phyloP scores from a whole-genome alignment of 2,888 invertebrate genomes.

The Leptinotarsa rubiginosa region DNA sequence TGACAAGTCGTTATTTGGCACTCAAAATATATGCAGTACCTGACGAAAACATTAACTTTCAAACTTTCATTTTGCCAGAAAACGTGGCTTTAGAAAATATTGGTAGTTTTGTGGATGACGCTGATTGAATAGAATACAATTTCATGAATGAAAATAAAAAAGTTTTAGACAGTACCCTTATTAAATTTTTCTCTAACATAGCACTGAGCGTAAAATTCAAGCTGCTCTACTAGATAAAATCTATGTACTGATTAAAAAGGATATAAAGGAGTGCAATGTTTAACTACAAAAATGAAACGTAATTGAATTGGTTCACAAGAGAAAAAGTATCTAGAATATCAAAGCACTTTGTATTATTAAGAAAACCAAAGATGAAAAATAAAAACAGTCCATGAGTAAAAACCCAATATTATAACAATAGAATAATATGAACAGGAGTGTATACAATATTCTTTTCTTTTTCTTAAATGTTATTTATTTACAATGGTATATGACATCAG shows the following conservation, averaged over 20 bases:
- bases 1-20: neutral
- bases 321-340: slow-evolving; percentile 2
- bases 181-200: slow-evolving; percentile 29
- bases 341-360: slow-evolving; percentile 42
- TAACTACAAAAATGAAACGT: slow-evolving; percentile 24
- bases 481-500: slow-evolving; percentile 52
- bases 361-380: slow-evolving; percentile 55
- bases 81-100: slow-evolving; percentile 23
- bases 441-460: slow-evolving; percentile 56
- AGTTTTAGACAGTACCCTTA: slow-evolving; percentile 8
- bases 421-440: slow-evolving; percentile 62
- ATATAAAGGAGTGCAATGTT: slow-evolving; percentile 46
- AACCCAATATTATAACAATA: slow-evolving; percentile 63
- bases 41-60: neutral
- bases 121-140: slow-evolving; percentile 9
- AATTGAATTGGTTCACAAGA: neutral
- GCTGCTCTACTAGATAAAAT: slow-evolving; percentile 45
- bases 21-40: neutral
- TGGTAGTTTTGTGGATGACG: slow-evolving; percentile 43
- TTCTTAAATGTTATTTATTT: slow-evolving; percentile 58
- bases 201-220: slow-evolving; percentile 48
- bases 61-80: slow-evolving; percentile 23
- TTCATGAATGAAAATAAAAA: neutral
- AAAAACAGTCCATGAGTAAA: slow-evolving; percentile 63
- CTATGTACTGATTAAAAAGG: slow-evolving; percentile 48